Conservation (phyloP, 1,140 invertebrate genomes). For the Epicauta chinensis region DNA sequence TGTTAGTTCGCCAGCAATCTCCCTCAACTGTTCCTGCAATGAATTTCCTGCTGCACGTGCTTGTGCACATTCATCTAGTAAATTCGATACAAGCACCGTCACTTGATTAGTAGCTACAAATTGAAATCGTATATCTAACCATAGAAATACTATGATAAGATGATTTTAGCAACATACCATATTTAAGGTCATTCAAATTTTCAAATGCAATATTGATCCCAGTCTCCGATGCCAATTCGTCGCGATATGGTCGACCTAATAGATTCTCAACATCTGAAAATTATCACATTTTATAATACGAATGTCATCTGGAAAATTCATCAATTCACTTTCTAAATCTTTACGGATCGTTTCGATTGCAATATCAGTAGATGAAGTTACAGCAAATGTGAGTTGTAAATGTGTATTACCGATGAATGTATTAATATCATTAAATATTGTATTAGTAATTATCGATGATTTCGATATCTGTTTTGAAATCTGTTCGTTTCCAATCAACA, state of each 20-base stretch:
- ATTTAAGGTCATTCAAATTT: constrained; percentile 52
- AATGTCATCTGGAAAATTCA: constrained; percentile 2
- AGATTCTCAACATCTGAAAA: constrained; percentile 56
- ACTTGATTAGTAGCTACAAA: constrained; percentile 20
- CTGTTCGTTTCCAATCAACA: constrained; percentile 55
- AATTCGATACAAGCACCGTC: constrained; percentile 42
- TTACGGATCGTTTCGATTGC: constrained; percentile 51
- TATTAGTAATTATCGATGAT: constrained; percentile 47
- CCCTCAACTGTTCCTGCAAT: constrained; percentile 36
- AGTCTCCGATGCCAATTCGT: constrained; percentile 55
- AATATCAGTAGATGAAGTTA: constrained; percentile 54
- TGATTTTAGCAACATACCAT: too few species aligned
- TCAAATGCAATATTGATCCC: constrained; percentile 59
- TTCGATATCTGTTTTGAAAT: constrained; percentile 47
- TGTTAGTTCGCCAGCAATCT: constrained; percentile 54
- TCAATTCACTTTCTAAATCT: constrained; percentile 56
- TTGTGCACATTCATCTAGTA: constrained; percentile 42
- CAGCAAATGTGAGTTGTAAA: constrained; percentile 51
- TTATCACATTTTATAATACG: not conserved
- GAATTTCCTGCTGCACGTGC: constrained; percentile 19
- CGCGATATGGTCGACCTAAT: constrained; percentile 59
- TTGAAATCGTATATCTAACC: too few species aligned
- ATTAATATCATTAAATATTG: constrained; percentile 52
- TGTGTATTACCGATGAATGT: constrained; percentile 53
- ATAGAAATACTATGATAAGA: too few species aligned